Base-by-base conservation (phyloP, 2,113 vertebrate genomes). In the Mesembrinibis cayennensis region DNA sequence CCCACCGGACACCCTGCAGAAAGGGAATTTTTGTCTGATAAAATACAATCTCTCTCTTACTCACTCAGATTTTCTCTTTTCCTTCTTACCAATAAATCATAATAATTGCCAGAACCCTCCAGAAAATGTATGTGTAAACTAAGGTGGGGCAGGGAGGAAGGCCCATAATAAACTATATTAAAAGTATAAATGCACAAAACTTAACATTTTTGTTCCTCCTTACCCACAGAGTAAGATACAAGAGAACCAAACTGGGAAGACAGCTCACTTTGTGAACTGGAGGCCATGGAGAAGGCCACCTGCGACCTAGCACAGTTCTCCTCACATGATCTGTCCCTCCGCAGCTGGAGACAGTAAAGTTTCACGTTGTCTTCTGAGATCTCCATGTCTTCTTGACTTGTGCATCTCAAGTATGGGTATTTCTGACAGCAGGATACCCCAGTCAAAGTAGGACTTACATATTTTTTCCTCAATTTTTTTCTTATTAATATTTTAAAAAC, bases 401-500 rank as follows among this genome's bases (percentile, higher is more conserved):
- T 23, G 26, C 52, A 44, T 74, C 78, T 61, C 72, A 67, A 91
- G 45, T n/a, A 81, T 8, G 29, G 20, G 55, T 50, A 73, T 29
- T 56, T 66, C 8, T 45, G 73, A 78, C 42, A 71, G 36, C 38
- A 38, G 77, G 47, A 70, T 19, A 70, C 9, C 40, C 71, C n/a
- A 88, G 58, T 36, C 62, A 58, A 79, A 95, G 47, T 2, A 73
- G 34, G 38, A 66, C 18, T 58, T 58, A 56, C 2, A 14, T 6
- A 15, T 44, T 74, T 82, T 50, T 38, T 36, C 30, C 29, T 65
- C 59, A 16, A 8, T 73, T 87, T 94, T 94, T 90, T 87, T 47
- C 42, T 77, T 56, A 87, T 49, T 82, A 94, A 42, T 95, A 88
- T 86, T 95, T 95, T 69, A 13, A 82, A 92, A 87, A 56, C 55